These are phyloP conservation scores for Gymnocephalus cernua DNA, from an alignment of 2,113 vertebrate species.

Conservation along the genomic window DNA sequence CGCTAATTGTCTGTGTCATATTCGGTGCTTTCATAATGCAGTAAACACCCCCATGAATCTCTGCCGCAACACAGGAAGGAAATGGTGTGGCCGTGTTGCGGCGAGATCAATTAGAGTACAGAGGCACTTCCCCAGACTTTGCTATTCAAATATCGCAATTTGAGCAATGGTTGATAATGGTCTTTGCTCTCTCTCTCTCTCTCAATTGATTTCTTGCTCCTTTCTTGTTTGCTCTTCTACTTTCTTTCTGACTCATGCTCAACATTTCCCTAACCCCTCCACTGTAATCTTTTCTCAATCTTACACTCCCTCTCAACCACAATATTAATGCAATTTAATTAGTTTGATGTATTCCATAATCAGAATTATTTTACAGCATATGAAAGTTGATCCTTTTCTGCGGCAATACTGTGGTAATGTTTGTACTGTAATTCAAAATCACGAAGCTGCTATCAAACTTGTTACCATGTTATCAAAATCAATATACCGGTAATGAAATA, in stretches of 20 bases:
- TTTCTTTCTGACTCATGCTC: neutral
- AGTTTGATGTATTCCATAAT: conserved; percentile 4
- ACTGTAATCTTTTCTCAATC: neutral
- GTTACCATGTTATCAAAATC: neutral
- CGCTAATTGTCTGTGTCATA: conserved; percentile 46
- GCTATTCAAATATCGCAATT: conserved; percentile 1
- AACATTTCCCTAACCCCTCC: neutral
- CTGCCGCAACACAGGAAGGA: conserved; percentile 32
- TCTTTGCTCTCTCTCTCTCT: neutral
- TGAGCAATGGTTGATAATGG: conserved; percentile 39
- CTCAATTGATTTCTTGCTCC: conserved; percentile 4
- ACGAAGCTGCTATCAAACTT: neutral
- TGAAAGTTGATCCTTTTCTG: neutral
- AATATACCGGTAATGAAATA: neutral
- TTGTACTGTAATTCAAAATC: neutral
- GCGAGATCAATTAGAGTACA: conserved; percentile 61
- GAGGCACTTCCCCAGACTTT: conserved; percentile 39
- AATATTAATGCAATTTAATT: neutral
- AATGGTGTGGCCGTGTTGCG: conserved; percentile 47
- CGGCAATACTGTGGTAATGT: neutral
- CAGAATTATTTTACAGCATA: neutral
- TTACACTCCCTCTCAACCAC: neutral
- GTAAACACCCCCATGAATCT: conserved; percentile 24
- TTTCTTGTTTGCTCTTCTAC: conserved; percentile 1
- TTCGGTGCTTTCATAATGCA: conserved; percentile 53